phyloP scores from a whole-genome alignment of 2,888 invertebrate species.

The Melanargia galathea region DNA sequence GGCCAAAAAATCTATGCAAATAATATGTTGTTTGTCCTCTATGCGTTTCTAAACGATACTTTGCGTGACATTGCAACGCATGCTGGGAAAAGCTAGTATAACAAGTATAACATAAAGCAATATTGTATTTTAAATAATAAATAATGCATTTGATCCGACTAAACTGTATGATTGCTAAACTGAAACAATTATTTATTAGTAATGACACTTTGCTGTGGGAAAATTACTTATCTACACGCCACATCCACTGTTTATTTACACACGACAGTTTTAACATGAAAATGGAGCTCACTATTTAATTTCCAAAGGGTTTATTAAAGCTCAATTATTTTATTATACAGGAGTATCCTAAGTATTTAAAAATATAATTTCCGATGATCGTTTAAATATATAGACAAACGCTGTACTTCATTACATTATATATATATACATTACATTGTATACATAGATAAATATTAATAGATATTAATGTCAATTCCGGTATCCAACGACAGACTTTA shows the following conservation, averaged over 20 bases:
- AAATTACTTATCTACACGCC: slow-evolving; percentile 27
- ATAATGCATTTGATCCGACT: no score
- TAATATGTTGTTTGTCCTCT: no score
- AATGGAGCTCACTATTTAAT: slow-evolving; percentile 1
- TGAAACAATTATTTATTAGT: slow-evolving; percentile 4
- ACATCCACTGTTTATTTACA: slow-evolving; percentile 18
- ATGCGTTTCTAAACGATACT: no score
- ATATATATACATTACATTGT: not conserved
- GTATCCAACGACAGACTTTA: no score
- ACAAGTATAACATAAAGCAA: no score
- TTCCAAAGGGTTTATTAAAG: slow-evolving; percentile 2
- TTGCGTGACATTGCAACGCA: no score
- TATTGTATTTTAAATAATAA: no score
- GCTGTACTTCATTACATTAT: not conserved
- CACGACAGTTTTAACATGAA: slow-evolving; percentile 12
- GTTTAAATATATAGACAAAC: slow-evolving; percentile 3
- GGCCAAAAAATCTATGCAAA: no score
- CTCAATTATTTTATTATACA: not conserved
- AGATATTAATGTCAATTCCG: no score
- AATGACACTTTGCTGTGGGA: slow-evolving; percentile 30
- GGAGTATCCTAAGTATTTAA: not conserved
- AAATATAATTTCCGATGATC: not conserved
- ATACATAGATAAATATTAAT: not conserved
- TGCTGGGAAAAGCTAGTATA: no score
- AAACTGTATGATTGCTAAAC: not conserved